Percentiles rank a stretch among this genome's conserved stretches.
phyloP scores from a whole-genome alignment of 2,888 invertebrate genomes.

The Hydropsyche betteni region DNA sequence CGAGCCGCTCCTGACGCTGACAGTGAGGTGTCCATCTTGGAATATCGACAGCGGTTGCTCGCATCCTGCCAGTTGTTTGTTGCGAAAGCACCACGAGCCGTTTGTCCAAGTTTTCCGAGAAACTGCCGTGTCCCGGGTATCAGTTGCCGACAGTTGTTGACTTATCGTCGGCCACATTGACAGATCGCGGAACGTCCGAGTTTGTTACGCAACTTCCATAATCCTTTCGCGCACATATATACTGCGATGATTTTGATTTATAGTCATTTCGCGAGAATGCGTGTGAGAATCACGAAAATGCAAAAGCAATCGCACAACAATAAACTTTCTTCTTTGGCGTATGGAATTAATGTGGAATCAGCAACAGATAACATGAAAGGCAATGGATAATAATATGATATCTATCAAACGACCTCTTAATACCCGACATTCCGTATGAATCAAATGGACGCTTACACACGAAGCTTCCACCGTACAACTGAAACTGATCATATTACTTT shows the following conservation, averaged over 20 bases:
- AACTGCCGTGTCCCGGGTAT: conserved; percentile 38
- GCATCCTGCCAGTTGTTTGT: conserved; percentile 7
- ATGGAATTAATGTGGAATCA: conserved; percentile 41
- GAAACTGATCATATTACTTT: no score
- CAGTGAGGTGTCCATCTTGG: conserved; percentile 1
- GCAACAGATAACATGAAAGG: conserved; percentile 45
- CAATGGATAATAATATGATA: conserved; percentile 43
- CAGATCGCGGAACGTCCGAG: conserved; percentile 56
- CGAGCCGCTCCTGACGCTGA: conserved; percentile 1
- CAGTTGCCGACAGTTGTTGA: conserved; percentile 51
- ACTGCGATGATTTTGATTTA: neutral
- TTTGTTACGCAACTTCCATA: conserved; percentile 62
- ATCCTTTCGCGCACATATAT: conserved; percentile 8
- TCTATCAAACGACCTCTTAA: conserved; percentile 44
- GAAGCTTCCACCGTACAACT: neutral
- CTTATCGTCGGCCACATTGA: conserved; percentile 40
- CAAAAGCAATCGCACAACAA: neutral
- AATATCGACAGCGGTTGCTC: conserved; percentile 20
- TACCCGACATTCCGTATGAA: conserved; percentile 39
- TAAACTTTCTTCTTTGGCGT: conserved; percentile 28
- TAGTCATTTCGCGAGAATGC: neutral
- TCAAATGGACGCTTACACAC: conserved; percentile 20
- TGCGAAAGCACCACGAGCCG: conserved; percentile 29
- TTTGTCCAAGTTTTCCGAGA: conserved; percentile 43
- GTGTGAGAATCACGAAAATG: conserved; percentile 24